Base-by-base conservation (phyloP, 2,888 invertebrate species). In the Drosophila buzzatii region DNA sequence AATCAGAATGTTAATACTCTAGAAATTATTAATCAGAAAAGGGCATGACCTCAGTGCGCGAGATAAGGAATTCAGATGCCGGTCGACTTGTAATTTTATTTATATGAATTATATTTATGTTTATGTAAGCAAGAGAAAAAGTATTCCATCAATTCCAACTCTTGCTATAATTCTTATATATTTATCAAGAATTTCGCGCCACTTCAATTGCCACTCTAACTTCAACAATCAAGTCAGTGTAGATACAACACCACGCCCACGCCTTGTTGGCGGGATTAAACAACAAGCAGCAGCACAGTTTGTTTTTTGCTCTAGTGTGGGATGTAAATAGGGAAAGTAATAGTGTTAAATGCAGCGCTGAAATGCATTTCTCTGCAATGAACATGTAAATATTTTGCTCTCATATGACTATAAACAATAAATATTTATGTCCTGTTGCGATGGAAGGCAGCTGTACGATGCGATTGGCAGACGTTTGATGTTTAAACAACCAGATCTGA, bases 341-440 rank as follows among this genome's bases (percentile, higher is more conserved):
- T 44, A 56, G 52, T 39, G 23, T 45, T 51, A 49, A 47, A 20
- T 45, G 55, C 41, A 68, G 64, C 64, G 55, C 45, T 59, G 51
- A 68, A 51, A 59, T 27, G 8, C 52, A 56, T 56, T 77, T 70
- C 63, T 59, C n/a, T 45, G 51, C 16, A 39, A 18, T 31, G 58
- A 61, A 49, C 59, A 52, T 72, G 70, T 89, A 84, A 85, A 85
- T 89, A 84, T 87, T 89, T 70, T 71, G 68, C 33, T 62, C 57
- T 44, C 60, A 63, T 71, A 64, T 63, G 55, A 58, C 49, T 62
- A 63, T 63, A 74, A 72, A 72, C 70, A 71, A 86, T 79, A 87
- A 85, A 85, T 87, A 85, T 85, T 84, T 89, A 73, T 79, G 64
- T 60, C 47, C 23, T 20, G 44, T 27, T 41, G 56, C 56, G 75